Conservation (phyloP, 1,140 invertebrate species). For the Drosophila subpulchrella region DNA sequence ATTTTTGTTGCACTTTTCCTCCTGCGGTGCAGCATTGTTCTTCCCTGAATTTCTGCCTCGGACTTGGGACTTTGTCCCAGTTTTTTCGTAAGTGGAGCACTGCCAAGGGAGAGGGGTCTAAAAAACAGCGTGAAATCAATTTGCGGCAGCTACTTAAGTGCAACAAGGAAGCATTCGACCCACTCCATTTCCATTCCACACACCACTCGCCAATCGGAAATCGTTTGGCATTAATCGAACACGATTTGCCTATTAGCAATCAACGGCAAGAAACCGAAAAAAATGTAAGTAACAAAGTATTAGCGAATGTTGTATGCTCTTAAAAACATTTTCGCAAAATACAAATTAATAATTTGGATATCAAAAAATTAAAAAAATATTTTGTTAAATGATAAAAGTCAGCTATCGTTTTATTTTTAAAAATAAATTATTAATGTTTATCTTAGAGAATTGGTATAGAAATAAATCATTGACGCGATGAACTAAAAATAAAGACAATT, state of each 20-base stretch:
- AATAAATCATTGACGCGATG: no score
- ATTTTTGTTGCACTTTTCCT: constrained; percentile 28
- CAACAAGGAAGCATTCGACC: constrained; percentile 52
- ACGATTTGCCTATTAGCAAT: constrained; percentile 76
- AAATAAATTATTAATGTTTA: no score
- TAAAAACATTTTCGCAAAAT: background rate
- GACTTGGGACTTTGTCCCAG: constrained; percentile 25
- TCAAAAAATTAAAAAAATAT: no score
- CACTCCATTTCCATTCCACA: constrained; percentile 48
- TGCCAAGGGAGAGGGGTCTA: constrained; percentile 25
- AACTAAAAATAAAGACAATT: no score
- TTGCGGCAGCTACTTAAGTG: constrained; percentile 82
- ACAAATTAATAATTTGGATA: background rate
- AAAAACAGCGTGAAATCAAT: constrained; percentile 75
- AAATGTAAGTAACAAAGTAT: background rate
- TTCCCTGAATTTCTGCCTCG: constrained; percentile 16
- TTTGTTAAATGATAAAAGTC: no score
- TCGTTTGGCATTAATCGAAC: constrained; percentile 60
- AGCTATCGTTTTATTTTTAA: no score
- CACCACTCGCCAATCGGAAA: constrained; percentile 49
- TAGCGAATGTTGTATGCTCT: constrained; percentile 1
- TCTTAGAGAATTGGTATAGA: no score
- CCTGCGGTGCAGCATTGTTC: constrained; percentile 60
- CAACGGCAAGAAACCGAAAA: constrained; percentile 22
- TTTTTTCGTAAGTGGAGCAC: constrained; percentile 51